Evolutionary conservation across 2,797 vertebrate genomes (phyloP).

Genomic region (Iguana delicatissima): DNA sequence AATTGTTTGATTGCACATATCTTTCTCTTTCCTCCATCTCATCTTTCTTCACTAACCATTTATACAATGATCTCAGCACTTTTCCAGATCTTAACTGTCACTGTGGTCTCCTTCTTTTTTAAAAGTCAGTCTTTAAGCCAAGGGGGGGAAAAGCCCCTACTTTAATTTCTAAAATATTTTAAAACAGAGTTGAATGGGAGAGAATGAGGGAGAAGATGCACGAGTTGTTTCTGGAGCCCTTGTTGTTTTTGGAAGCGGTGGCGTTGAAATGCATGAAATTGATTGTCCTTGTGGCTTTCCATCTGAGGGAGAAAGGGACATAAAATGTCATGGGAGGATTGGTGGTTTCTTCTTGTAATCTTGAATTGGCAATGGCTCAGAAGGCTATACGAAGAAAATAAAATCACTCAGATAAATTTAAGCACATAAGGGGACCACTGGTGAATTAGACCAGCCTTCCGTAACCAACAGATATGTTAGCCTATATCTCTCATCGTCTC

Average conservation of each 20-base stretch:
- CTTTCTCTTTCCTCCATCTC: background rate
- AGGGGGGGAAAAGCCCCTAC: background rate
- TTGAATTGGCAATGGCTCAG: background rate
- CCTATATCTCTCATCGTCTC: background rate
- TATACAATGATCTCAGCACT: slow-evolving; percentile 2
- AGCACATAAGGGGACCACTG: background rate
- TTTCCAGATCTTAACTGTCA: slow-evolving; percentile 34
- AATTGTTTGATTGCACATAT: background rate
- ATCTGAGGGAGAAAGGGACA: background rate
- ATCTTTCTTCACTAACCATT: background rate
- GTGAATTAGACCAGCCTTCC: background rate
- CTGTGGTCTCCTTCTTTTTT: slow-evolving; percentile 19
- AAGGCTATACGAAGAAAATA: background rate
- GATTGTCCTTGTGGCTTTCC: background rate
- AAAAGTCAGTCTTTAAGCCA: slow-evolving; percentile 14
- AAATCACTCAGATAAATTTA: background rate
- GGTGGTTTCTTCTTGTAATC: background rate
- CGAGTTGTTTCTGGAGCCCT: background rate
- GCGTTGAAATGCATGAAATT: background rate
- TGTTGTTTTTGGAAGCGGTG: background rate
- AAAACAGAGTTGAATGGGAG: background rate
- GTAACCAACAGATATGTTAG: background rate
- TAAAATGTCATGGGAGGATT: background rate
- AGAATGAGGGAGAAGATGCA: background rate
- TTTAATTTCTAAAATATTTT: background rate